Evolutionary conservation across 2,888 invertebrate species (phyloP), one percentile per base, ranked within the genome.

Genomic region (Horisme vitalbata): DNA sequence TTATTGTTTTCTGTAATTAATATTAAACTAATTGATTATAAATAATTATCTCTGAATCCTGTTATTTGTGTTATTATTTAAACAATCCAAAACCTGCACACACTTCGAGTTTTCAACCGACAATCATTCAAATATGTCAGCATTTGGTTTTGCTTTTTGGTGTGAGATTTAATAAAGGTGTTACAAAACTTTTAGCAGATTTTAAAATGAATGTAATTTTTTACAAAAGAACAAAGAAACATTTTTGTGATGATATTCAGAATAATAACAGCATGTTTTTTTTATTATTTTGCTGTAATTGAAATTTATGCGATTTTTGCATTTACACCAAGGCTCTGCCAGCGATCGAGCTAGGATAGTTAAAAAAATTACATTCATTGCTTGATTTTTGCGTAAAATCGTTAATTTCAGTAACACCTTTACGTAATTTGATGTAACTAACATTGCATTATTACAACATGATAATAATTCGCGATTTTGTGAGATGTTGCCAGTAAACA

Each of bases 401-500:
- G n/a, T n/a, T n/a, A 6, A 13, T 41, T 41, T 32, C 41, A 52
- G 49, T 52, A 51, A 51, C 58, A 56, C 46, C 48, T 52, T 46
- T 34, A 24, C 41, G 13, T 47, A 49, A 26, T 39, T n/a, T 37
- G 46, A 61, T 52, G 58, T 55, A 52, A 61, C 55, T 57, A 67
- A 74, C 79, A 78, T 80, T 82, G 79, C 77, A 72, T 71, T 71
- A 77, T 77, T 75, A 79, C 76, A 83, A 75, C 81, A 77, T 76
- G 75, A 80, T 83, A 81, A 23, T 13, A 84, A 82, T 82, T 84
- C 84, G 86, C 83, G 76, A 78, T 73, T 67, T 79, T 73, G 73
- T 79, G 86, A 87, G 82, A 80, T 83, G 81, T 80, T 83, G 88
- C 88, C 88, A 73, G 77, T 81, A 86, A 88, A 89, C 88, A 89